These are phyloP conservation scores for Neomonachus schauinslandi DNA, from an alignment of 2,113 vertebrate genomes.

Conservation along the genomic window DNA sequence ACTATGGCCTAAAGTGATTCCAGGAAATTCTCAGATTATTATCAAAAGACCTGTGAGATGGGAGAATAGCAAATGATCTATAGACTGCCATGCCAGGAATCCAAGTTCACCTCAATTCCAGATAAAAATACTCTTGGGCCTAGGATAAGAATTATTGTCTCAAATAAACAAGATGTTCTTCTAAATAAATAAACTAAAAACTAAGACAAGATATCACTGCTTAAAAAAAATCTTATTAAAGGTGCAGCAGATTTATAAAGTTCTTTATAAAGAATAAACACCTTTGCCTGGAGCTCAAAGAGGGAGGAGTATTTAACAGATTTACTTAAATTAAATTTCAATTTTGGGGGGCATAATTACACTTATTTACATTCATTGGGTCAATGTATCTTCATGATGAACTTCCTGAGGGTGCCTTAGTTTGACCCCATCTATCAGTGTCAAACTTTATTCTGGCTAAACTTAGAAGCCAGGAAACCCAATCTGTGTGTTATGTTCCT, in stretches of 20 bases:
- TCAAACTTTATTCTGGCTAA: conserved; percentile 23
- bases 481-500: not conserved
- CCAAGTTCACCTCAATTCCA: not conserved
- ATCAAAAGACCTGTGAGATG: conserved; percentile 11
- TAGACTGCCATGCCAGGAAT: not conserved
- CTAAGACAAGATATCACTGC: not conserved
- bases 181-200: conserved; percentile 20
- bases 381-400: conserved; percentile 48
- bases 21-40: conserved; percentile 48
- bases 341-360: conserved; percentile 31
- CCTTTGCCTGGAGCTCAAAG: not conserved
- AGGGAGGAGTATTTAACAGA: not conserved
- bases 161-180: conserved; percentile 8
- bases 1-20: conserved; percentile 15
- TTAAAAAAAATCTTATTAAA: conserved; percentile 24
- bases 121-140: not conserved
- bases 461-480: conserved; percentile 46
- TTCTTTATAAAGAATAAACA: not conserved
- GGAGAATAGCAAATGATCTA: not conserved
- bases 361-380: not conserved
- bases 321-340: conserved; percentile 46
- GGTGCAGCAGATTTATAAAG: not conserved
- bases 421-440: conserved; percentile 5
- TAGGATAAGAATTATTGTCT: not conserved
- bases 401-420: conserved; percentile 40